Percentiles rank a stretch among this genome's conserved stretches.
Evolutionary conservation across 2,113 vertebrate genomes (phyloP).

Genomic region (Morphnarchus princeps): DNA sequence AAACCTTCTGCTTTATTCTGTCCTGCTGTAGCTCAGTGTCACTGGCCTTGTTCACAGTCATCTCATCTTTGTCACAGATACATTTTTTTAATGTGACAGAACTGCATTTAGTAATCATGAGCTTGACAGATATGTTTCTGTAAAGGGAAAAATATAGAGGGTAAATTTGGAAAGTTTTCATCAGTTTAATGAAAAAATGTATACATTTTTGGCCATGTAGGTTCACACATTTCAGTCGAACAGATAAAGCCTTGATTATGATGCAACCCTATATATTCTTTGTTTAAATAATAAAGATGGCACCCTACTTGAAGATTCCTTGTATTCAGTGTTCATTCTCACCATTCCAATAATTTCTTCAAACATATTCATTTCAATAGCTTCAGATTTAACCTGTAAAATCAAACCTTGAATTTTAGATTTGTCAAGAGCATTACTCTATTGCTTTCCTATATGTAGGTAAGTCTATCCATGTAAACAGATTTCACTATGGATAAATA

Average conservation of each 20-base stretch:
- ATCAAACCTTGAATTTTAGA: neutral
- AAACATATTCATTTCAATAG: neutral
- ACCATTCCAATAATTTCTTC: neutral
- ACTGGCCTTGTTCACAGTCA: slow-evolving; percentile 69
- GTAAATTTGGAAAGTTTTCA: slow-evolving; percentile 10
- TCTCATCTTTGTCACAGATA: slow-evolving; percentile 69
- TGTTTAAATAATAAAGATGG: neutral
- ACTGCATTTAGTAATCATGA: slow-evolving; percentile 71
- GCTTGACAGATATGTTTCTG: slow-evolving; percentile 63
- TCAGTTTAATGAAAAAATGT: slow-evolving; percentile 15
- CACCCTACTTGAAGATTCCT: neutral
- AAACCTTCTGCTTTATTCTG: slow-evolving; percentile 75
- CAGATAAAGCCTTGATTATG: slow-evolving; percentile 20
- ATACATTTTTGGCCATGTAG: neutral
- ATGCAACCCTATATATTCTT: neutral
- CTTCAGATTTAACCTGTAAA: neutral
- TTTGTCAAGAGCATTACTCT: neutral
- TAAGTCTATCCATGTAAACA: neutral
- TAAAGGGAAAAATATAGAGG: neutral
- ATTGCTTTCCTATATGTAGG: neutral
- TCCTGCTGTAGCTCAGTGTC: slow-evolving; percentile 72
- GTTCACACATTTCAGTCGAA: slow-evolving; percentile 22
- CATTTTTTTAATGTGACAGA: slow-evolving; percentile 76
- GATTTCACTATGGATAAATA: neutral
- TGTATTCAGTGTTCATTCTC: neutral